Base-by-base conservation (phyloP, 2,888 invertebrate species). In the Mesorhabditis spiculigera region DNA sequence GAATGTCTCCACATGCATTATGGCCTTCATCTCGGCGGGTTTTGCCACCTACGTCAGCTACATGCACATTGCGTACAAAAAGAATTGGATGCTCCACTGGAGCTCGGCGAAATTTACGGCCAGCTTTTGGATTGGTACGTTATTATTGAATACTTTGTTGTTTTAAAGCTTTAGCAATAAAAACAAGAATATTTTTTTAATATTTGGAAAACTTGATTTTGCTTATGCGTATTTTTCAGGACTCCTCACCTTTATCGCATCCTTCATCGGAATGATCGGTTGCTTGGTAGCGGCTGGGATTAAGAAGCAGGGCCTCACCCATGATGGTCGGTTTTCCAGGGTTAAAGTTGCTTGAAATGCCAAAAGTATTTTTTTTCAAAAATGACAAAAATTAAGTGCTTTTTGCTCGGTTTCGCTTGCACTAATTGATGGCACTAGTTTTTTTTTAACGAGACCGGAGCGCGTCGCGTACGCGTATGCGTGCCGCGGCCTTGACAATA, bases 21-120 rank as follows among this genome's bases (percentile, higher is more conserved):
- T 84, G 77, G 82, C 81, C 43, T 78, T 80, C 66, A 70, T 78
- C n/a, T 81, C 80, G 4, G 78, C 81, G 41, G 67, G 76, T 3
- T 84, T 81, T 64, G 84, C 83, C 44, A 71, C 77, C 43, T 70
- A 74, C n/a, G 74, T 82, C 41, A 74, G 79, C 63, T 81, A 82
- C 75, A 71, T 81, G 62, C 84, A 84, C 66, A 75, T 76, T 71
- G 78, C 83, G 43, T 81, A 78, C 71, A 79, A 82, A 70, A 82
- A 81, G 68, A 74, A 76, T 64, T 73, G 75, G 73, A 81, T 84
- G 75, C 68, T 70, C 50, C 71, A 75, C 45, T 84, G 83, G 83
- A 73, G 78, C 4, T 70, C 69, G 16, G 67, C 69, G 5, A 74
- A 70, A 44, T 70, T 80, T 65, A 70, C 69, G 42, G 68, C 71